Evolutionary conservation across 1,140 invertebrate species (phyloP).

Genomic region (Coenobita brevimanus): DNA sequence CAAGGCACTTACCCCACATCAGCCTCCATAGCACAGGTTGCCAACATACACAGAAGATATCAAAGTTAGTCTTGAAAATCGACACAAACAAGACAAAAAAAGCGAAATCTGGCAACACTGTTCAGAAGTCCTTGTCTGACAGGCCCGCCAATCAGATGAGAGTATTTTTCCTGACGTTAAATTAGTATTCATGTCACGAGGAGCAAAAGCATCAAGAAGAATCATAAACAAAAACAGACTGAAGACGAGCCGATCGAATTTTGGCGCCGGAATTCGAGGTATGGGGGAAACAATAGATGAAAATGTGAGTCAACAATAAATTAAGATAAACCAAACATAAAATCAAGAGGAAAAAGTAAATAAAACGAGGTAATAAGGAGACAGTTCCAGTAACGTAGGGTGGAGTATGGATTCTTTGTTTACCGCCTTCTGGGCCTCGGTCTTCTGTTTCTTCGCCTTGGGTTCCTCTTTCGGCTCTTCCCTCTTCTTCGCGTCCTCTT

Average conservation of each 20-base stretch:
- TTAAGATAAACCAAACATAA: neutral
- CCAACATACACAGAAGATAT: neutral
- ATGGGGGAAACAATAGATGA: neutral
- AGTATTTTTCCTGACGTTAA: neutral
- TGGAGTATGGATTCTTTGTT: neutral
- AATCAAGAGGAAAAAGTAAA: neutral
- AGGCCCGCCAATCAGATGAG: slow-evolving; percentile 25
- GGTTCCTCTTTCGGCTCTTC: neutral
- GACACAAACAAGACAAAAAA: neutral
- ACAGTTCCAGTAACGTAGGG: neutral
- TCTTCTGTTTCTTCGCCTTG: neutral
- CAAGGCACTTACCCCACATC: too few relatives aligned
- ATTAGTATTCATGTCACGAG: neutral
- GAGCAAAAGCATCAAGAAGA: neutral
- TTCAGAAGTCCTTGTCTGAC: slow-evolving; percentile 30
- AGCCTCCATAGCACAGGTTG: slow-evolving; percentile 21
- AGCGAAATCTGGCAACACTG: slow-evolving; percentile 33
- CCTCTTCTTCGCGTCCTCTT: slow-evolving; percentile 1
- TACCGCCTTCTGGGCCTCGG: slow-evolving; percentile 31
- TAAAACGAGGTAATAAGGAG: neutral
- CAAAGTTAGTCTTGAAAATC: too few relatives aligned
- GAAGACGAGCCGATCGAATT: slow-evolving; percentile 33
- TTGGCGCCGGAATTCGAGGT: slow-evolving; percentile 45
- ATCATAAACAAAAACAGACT: neutral
- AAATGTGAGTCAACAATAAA: neutral